Conservation (phyloP, 2,888 invertebrate species). For the Tetanocera ferruginea region DNA sequence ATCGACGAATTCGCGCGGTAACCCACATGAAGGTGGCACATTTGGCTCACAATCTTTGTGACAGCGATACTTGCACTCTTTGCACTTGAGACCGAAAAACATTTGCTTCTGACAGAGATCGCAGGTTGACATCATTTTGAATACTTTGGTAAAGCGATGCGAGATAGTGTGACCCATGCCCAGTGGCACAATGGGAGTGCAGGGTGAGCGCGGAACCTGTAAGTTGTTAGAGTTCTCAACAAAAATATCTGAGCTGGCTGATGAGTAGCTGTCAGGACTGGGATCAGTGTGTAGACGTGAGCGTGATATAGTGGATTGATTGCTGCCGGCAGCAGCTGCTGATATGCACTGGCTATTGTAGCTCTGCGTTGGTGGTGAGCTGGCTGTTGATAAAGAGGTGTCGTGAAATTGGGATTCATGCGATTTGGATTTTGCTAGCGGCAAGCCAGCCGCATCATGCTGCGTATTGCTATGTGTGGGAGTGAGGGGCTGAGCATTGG, state of each 20-base stretch:
- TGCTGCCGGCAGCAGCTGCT: conserved; percentile 45
- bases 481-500: conserved; percentile 62
- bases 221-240: conserved; percentile 64
- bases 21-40: conserved; percentile 92
- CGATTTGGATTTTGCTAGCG: conserved; percentile 89
- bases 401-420: conserved; percentile 88
- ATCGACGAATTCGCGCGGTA: conserved; percentile 87
- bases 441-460: conserved; percentile 44
- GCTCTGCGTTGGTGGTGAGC: conserved; percentile 45
- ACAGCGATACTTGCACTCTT: conserved; percentile 90
- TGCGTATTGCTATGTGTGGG: conserved; percentile 53
- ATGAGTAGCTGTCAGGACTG: conserved; percentile 67
- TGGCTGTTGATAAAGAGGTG: conserved; percentile 64
- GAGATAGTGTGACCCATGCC: conserved; percentile 91
- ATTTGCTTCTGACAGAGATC: conserved; percentile 91
- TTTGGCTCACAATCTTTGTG: conserved; percentile 87
- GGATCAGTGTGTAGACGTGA: conserved; percentile 69
- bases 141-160: conserved; percentile 90
- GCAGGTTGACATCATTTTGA: conserved; percentile 90
- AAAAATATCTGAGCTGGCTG: conserved; percentile 64
- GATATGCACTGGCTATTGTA: conserved; percentile 63
- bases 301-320: conserved; percentile 51
- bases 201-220: conserved; percentile 76
- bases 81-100: conserved; percentile 90
- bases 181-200: conserved; percentile 82